A percentile compares a stretch with the other conserved stretches of the same genome.
Conservation (phyloP, 1,140 invertebrate species). For the Pogonognathellus flavescens region DNA sequence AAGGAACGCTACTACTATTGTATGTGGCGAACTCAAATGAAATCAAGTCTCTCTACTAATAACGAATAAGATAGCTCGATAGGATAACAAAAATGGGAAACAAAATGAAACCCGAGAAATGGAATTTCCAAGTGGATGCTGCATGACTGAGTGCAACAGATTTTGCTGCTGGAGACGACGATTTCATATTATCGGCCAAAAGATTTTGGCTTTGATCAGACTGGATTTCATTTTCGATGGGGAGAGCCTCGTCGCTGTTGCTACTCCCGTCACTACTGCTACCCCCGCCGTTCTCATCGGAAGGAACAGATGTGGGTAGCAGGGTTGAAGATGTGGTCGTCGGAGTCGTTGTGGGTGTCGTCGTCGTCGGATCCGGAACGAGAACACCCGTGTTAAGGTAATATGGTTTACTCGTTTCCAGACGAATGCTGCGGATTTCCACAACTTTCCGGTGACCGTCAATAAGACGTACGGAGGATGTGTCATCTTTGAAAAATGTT, state of each 20-base stretch:
- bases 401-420: constrained; percentile 58
- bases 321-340: constrained; percentile 34
- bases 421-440: constrained; percentile 58
- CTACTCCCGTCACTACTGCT: neutral
- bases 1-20: no score
- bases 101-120: neutral
- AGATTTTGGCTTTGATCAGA: constrained; percentile 53
- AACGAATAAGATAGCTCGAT: neutral
- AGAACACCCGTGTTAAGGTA: constrained; percentile 57
- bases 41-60: neutral
- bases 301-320: neutral
- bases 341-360: constrained; percentile 57
- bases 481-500: constrained; percentile 64
- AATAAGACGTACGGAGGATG: constrained; percentile 57
- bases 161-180: constrained; percentile 51
- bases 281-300: neutral
- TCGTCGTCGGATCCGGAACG: constrained; percentile 60
- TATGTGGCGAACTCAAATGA: neutral
- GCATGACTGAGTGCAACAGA: constrained; percentile 39
- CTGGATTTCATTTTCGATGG: constrained; percentile 31
- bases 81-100: neutral
- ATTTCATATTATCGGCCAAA: constrained; percentile 40
- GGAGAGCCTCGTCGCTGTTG: constrained; percentile 31
- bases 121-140: constrained; percentile 16
- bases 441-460: constrained; percentile 60